phyloP scores from a whole-genome alignment of 2,888 invertebrate species.

The Choristoneura rosaceana region DNA sequence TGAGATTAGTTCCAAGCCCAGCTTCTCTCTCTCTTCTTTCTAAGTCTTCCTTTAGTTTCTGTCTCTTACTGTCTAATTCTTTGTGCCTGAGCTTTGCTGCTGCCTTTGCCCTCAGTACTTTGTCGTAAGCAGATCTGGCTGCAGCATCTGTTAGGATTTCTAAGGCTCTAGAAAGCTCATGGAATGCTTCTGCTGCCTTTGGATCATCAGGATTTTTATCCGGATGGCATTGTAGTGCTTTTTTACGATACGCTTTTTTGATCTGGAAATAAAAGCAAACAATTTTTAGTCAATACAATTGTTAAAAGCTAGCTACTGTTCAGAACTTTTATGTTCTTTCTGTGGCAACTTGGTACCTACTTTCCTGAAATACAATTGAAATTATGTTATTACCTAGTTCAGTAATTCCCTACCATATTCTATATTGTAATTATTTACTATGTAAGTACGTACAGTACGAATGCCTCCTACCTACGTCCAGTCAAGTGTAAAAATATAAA shows the following conservation, averaged over 20 bases:
- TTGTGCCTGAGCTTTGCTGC: slow-evolving; percentile 91
- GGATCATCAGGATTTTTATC: slow-evolving; percentile 98
- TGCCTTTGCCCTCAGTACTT: slow-evolving; percentile 92
- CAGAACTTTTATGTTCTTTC: too few species aligned
- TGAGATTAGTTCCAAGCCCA: slow-evolving; percentile 70
- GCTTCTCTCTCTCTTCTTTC: slow-evolving; percentile 92
- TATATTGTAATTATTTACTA: too few species aligned
- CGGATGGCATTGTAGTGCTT: slow-evolving; percentile 97
- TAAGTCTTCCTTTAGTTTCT: slow-evolving; percentile 95
- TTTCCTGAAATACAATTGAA: too few species aligned
- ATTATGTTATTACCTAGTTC: too few species aligned
- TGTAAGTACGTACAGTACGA: too few species aligned
- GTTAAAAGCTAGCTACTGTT: too few species aligned
- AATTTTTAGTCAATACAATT: too few species aligned
- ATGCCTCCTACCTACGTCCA: too few species aligned
- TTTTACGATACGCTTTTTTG: slow-evolving; percentile 96
- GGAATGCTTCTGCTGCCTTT: slow-evolving; percentile 94
- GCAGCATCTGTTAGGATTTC: slow-evolving; percentile 93
- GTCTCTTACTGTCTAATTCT: slow-evolving; percentile 93
- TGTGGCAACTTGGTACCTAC: too few species aligned
- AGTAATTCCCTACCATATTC: too few species aligned
- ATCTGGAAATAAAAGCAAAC: slow-evolving; percentile 77
- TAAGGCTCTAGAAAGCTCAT: slow-evolving; percentile 93
- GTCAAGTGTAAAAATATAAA: too few species aligned
- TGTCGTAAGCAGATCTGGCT: slow-evolving; percentile 95